Evolutionary conservation across 1,140 invertebrate species (phyloP).

Genomic region (Diorhabda sublineata): DNA sequence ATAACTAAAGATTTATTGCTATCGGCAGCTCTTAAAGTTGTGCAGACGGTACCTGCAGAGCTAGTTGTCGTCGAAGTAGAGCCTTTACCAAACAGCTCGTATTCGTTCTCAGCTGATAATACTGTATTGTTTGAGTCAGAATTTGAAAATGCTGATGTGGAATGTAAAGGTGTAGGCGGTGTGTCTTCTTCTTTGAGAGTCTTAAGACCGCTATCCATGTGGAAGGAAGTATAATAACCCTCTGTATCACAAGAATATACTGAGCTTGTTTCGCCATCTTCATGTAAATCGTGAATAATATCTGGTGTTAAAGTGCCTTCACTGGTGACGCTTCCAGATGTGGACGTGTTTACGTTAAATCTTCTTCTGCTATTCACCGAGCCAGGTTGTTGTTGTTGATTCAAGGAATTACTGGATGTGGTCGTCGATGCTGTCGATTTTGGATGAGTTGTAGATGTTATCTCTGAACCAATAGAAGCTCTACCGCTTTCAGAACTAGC

Average conservation of each 20-base stretch:
- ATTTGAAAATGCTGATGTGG: slow-evolving; percentile 55
- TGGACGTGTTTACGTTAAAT: slow-evolving; percentile 63
- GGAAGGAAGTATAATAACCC: slow-evolving; percentile 96
- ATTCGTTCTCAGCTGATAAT: slow-evolving; percentile 74
- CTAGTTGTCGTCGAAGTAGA: slow-evolving; percentile 86
- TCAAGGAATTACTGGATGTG: slow-evolving; percentile 62
- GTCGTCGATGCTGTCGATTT: slow-evolving; percentile 63
- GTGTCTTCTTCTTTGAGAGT: slow-evolving; percentile 76
- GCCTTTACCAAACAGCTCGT: slow-evolving; percentile 83
- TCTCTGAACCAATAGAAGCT: slow-evolving; percentile 76
- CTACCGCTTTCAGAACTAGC: slow-evolving; percentile 84
- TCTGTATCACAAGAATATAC: slow-evolving; percentile 95
- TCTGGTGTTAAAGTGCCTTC: slow-evolving; percentile 82
- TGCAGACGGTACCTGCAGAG: slow-evolving; percentile 84
- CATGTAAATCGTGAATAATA: slow-evolving; percentile 66
- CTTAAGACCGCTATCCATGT: slow-evolving; percentile 90
- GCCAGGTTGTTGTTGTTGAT: slow-evolving; percentile 63
- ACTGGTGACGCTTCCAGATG: slow-evolving; percentile 77
- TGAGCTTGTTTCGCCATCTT: slow-evolving; percentile 87
- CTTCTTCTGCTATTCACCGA: slow-evolving; percentile 63
- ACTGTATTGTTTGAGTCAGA: slow-evolving; percentile 55
- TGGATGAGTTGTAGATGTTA: slow-evolving; percentile 68
- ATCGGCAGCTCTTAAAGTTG: slow-evolving; percentile 62
- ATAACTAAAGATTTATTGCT: slow-evolving; percentile 56
- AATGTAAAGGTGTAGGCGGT: slow-evolving; percentile 60